Evolutionary conservation across 2,113 vertebrate species (phyloP).

Genomic region (Thymallus thymallus): DNA sequence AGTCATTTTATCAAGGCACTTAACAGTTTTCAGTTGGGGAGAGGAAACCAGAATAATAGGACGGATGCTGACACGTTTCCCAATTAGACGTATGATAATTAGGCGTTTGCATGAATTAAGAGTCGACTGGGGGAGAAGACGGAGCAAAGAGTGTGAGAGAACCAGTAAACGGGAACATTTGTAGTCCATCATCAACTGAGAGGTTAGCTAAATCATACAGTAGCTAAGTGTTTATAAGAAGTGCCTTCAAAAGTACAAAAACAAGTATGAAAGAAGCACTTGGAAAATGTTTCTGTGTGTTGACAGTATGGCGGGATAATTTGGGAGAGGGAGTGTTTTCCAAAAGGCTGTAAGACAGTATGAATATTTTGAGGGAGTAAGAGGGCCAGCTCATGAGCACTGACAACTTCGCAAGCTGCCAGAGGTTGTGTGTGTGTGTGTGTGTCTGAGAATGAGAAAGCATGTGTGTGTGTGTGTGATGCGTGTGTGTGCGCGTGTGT

Average conservation of each 20-base stretch:
- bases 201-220: neutral
- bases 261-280: neutral
- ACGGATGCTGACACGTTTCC: slow-evolving; percentile 23
- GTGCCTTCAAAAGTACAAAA: neutral
- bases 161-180: slow-evolving; percentile 1
- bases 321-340: neutral
- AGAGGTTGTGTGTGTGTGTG: neutral
- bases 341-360: neutral
- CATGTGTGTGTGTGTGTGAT: neutral
- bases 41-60: slow-evolving; percentile 11
- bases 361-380: slow-evolving; percentile 2
- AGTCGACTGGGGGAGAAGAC: slow-evolving; percentile 22
- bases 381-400: neutral
- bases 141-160: neutral
- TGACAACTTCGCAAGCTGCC: no score
- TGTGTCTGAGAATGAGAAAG: neutral
- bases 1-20: neutral
- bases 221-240: neutral
- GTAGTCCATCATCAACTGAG: slow-evolving; percentile 9
- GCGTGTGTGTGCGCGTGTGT: slow-evolving; percentile 1
- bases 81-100: slow-evolving; percentile 35
- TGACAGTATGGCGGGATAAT: neutral
- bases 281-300: neutral
- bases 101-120: slow-evolving; percentile 20
- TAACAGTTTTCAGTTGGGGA: slow-evolving; percentile 29